These are phyloP conservation scores for Nephila pilipes DNA, from an alignment of 1,140 invertebrate species.

Conservation along the genomic window DNA sequence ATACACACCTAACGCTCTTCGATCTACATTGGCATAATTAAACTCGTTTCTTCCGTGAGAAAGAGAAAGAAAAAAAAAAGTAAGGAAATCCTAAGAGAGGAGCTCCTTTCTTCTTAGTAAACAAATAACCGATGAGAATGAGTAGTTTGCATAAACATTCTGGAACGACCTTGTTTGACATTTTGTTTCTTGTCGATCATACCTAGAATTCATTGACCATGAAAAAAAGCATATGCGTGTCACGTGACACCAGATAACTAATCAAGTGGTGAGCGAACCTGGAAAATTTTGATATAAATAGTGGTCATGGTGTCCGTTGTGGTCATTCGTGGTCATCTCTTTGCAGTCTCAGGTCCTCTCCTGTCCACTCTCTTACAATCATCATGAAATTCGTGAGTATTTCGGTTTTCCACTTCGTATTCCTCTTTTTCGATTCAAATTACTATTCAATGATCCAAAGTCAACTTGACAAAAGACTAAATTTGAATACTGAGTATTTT, in stretches of 20 bases:
- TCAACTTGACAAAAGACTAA: too few relatives aligned
- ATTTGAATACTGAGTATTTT: too few relatives aligned
- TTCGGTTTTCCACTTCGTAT: not conserved
- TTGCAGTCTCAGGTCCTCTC: not conserved
- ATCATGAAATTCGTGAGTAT: slow-evolving; percentile 39
- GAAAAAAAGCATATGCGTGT: not conserved
- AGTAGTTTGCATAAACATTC: not conserved
- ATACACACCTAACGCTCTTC: not conserved
- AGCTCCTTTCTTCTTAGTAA: too few relatives aligned
- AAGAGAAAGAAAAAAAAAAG: not conserved
- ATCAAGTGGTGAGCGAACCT: too few relatives aligned
- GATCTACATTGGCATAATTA: not conserved
- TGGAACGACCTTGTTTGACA: not conserved
- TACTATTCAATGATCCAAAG: too few relatives aligned
- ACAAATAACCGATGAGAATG: not conserved
- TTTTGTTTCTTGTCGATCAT: not conserved
- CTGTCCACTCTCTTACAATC: not conserved
- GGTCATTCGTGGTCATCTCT: not conserved
- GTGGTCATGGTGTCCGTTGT: not conserved
- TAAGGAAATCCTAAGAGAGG: not conserved
- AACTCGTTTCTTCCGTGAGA: not conserved
- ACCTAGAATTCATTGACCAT: not conserved
- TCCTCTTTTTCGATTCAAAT: too few relatives aligned
- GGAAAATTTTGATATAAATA: slow-evolving; percentile 15
- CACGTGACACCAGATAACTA: not conserved